These are phyloP conservation scores for Seriola dumerili DNA, from an alignment of 2,113 vertebrate species.

Conservation along the genomic window DNA sequence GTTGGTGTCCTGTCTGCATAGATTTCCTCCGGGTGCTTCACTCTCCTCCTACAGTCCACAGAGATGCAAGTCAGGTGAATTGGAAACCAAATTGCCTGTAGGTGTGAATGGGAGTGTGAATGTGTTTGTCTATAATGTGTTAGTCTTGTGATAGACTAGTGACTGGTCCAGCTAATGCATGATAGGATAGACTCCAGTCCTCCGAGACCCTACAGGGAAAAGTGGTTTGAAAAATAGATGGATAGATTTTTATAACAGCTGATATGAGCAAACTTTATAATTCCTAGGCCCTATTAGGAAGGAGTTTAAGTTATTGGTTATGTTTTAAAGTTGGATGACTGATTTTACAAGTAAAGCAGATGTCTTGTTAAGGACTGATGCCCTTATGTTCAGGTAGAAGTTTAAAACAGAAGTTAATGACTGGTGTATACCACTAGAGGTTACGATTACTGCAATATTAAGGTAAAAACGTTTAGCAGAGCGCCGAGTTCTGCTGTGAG, in stretches of 20 bases:
- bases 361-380: slow-evolving; percentile 4
- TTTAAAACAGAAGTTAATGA: neutral
- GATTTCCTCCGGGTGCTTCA: neutral
- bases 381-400: neutral
- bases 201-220: neutral
- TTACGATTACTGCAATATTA: neutral
- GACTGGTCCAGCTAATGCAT: slow-evolving; percentile 9
- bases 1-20: slow-evolving; percentile 7
- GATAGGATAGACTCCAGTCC: slow-evolving; percentile 12
- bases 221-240: slow-evolving; percentile 2
- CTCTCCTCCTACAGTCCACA: slow-evolving; percentile 10
- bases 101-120: slow-evolving; percentile 38
- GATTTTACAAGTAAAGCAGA: slow-evolving; percentile 23
- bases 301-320: neutral
- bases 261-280: neutral
- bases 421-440: neutral
- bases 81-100: slow-evolving; percentile 33
- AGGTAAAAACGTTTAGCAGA: neutral
- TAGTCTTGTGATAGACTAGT: slow-evolving; percentile 7
- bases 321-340: slow-evolving; percentile 8
- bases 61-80: slow-evolving; percentile 5
- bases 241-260: slow-evolving; percentile 10
- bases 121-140: slow-evolving; percentile 36
- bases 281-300: neutral
- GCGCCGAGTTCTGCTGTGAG: neutral